A percentile compares a stretch with the other conserved stretches of the same genome.
Evolutionary conservation across 2,113 vertebrate species (phyloP).

Genomic region (Hemibagrus wyckioides): DNA sequence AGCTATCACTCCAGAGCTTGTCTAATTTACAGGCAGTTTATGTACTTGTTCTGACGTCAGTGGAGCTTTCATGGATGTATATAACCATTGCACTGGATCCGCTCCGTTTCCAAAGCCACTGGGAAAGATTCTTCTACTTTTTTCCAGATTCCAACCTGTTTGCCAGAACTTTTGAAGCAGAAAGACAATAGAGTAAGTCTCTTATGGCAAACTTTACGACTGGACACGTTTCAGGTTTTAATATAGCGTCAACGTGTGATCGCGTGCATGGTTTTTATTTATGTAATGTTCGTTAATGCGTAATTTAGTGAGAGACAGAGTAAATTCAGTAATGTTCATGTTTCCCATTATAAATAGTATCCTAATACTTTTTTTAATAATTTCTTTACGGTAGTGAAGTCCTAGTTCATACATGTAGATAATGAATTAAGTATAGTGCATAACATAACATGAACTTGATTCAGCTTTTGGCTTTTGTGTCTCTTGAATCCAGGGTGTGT

Average conservation of each 20-base stretch:
- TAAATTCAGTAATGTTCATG: too few species aligned
- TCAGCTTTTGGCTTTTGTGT: not conserved
- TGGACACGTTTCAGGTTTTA: not conserved
- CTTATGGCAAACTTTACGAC: not conserved
- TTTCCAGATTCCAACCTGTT: slow-evolving; percentile 37
- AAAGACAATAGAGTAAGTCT: slow-evolving; percentile 59
- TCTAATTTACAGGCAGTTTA: slow-evolving; percentile 69
- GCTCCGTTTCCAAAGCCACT: slow-evolving; percentile 54
- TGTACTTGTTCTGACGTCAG: slow-evolving; percentile 82
- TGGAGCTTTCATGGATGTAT: slow-evolving; percentile 72
- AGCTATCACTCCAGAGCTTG: slow-evolving; percentile 54
- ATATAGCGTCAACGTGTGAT: not conserved
- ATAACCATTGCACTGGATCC: slow-evolving; percentile 69
- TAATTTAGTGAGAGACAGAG: not conserved
- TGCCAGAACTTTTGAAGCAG: slow-evolving; percentile 51
- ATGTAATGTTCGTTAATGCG: not conserved
- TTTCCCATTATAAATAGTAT: too few species aligned
- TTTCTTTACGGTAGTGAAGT: not conserved
- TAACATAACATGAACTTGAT: too few species aligned
- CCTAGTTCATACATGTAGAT: not conserved
- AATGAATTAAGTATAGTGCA: not conserved
- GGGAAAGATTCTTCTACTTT: slow-evolving; percentile 58
- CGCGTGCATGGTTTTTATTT: not conserved
- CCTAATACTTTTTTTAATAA: not conserved
- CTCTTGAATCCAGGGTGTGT: not conserved